Conservation (phyloP, 2,888 invertebrate genomes). For the Andrena minutula region DNA sequence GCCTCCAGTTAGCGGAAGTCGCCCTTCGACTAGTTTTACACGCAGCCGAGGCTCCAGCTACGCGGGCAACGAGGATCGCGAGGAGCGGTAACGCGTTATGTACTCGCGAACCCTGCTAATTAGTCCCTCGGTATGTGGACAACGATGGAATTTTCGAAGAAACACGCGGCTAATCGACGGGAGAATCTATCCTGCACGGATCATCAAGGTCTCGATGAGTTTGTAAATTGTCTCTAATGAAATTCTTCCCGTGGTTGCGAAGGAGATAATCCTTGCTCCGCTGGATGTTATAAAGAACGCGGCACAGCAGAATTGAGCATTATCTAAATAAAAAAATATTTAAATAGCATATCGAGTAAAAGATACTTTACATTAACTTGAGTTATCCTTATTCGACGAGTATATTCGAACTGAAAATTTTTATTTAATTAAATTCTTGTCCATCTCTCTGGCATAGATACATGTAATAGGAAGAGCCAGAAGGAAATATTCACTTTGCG, state of each 20-base stretch:
- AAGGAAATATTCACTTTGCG: no score
- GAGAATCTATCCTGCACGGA: neutral
- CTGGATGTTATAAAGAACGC: neutral
- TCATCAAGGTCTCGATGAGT: neutral
- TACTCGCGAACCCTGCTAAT: slow-evolving; percentile 39
- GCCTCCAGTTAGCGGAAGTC: slow-evolving; percentile 57
- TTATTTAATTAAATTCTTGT: no score
- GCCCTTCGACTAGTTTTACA: slow-evolving; percentile 54
- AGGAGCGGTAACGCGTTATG: slow-evolving; percentile 1
- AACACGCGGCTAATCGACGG: slow-evolving; percentile 15
- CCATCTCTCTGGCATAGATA: no score
- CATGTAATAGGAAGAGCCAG: no score
- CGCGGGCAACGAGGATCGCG: slow-evolving; percentile 13
- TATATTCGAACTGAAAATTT: no score
- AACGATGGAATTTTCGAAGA: slow-evolving; percentile 24
- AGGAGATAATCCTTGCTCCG: neutral
- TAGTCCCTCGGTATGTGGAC: slow-evolving; percentile 25
- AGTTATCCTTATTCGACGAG: no score
- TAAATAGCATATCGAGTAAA: no score
- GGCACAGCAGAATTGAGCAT: neutral
- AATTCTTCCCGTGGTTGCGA: slow-evolving; percentile 5
- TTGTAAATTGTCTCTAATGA: slow-evolving; percentile 22
- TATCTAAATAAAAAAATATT: no score
- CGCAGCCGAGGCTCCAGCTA: slow-evolving; percentile 15
- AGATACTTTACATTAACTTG: no score